These are phyloP conservation scores for Lucifuga dentata DNA, from an alignment of 2,113 vertebrate species.

Conservation along the genomic window DNA sequence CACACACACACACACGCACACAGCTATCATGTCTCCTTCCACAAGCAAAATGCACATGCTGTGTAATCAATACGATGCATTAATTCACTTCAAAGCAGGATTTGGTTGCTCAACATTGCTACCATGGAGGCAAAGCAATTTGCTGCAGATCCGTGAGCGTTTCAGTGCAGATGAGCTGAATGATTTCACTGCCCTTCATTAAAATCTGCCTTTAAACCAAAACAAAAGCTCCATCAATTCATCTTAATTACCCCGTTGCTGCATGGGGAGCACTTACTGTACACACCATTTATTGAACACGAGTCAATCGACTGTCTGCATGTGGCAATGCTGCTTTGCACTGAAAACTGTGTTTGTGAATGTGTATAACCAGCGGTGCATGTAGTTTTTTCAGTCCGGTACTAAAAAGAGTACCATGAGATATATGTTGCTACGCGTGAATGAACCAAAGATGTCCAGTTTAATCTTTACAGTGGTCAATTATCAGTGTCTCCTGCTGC, in stretches of 20 bases:
- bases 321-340: conserved; percentile 6
- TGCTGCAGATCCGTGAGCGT: conserved; percentile 42
- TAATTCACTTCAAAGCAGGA: conserved; percentile 46
- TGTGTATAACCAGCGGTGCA: background rate
- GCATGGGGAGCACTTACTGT: conserved; percentile 52
- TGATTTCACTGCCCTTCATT: conserved; percentile 66
- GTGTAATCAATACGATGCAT: conserved; percentile 51
- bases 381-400: no score
- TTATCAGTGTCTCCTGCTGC: no score
- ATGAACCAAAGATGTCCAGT: no score
- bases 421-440: no score
- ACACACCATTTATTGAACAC: conserved; percentile 66
- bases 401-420: no score
- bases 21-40: conserved; percentile 24
- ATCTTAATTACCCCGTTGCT: conserved; percentile 66
- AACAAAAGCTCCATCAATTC: conserved; percentile 73
- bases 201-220: conserved; percentile 65
- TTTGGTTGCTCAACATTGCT: conserved; percentile 23
- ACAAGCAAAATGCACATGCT: conserved; percentile 41
- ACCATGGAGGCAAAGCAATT: conserved; percentile 39
- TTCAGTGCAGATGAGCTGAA: conserved; percentile 40
- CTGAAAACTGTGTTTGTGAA: conserved; percentile 15
- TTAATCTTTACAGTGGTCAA: no score
- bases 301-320: conserved; percentile 37
- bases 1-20: conserved; percentile 6